Conservation (phyloP, 2,113 vertebrate genomes). For the Mastomys natalensis region DNA sequence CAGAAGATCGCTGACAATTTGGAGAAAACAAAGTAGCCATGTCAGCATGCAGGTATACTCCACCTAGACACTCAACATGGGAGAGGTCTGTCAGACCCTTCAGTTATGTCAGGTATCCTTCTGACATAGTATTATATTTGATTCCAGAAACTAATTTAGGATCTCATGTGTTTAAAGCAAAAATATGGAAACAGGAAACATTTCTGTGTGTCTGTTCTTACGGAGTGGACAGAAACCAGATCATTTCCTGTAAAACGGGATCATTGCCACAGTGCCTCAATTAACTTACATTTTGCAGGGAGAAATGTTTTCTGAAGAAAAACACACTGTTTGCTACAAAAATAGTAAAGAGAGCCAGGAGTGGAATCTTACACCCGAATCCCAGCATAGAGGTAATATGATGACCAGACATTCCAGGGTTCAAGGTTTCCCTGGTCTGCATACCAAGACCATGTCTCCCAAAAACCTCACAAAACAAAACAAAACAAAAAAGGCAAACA, state of each 20-base stretch:
- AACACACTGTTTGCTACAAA: not conserved
- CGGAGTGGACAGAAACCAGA: not conserved
- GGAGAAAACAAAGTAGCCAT: not conserved
- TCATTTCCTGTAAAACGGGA: not conserved
- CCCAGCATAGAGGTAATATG: too few species aligned
- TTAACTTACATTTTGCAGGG: not conserved
- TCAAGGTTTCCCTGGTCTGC: not conserved
- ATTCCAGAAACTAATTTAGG: not conserved
- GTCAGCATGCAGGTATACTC: not conserved
- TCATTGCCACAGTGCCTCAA: not conserved
- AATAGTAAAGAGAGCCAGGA: not conserved
- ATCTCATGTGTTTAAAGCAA: not conserved
- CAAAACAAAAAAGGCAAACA: too few species aligned
- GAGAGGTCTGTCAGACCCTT: not conserved
- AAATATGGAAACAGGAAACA: not conserved
- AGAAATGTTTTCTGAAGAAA: conserved; percentile 39
- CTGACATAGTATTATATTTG: not conserved
- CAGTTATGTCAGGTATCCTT: not conserved
- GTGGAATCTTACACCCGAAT: not conserved
- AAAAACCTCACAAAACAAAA: too few species aligned
- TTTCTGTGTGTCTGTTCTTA: not conserved
- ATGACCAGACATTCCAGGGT: not conserved
- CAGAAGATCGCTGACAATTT: not conserved
- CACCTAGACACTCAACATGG: not conserved
- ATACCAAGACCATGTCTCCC: not conserved